Percentiles rank a stretch among this genome's conserved stretches.
phyloP scores from a whole-genome alignment of 2,888 invertebrate species.

The Bembecia ichneumoniformis region DNA sequence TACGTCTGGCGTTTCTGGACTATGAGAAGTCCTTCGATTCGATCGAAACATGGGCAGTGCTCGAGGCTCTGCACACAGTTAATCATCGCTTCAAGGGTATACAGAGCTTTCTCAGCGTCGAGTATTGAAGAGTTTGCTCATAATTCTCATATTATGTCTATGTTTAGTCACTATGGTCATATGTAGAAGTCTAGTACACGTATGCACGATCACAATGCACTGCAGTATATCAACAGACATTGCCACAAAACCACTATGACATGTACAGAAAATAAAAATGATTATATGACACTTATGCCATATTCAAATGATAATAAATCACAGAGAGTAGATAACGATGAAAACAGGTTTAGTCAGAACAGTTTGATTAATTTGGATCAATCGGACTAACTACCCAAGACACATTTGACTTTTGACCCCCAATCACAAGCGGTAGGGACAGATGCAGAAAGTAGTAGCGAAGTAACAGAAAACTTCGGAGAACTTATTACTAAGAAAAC shows the following conservation, averaged over 20 bases:
- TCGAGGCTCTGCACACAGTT: too few relatives aligned
- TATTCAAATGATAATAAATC: conserved; percentile 77
- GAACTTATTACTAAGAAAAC: conserved; percentile 94
- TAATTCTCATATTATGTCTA: conserved; percentile 59
- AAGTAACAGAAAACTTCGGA: conserved; percentile 82
- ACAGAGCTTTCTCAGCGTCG: conserved; percentile 64
- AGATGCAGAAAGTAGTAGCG: conserved; percentile 28
- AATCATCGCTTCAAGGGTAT: conserved; percentile 45
- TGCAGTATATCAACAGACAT: conserved; percentile 43
- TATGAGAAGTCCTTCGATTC: too few relatives aligned
- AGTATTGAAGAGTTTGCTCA: conserved; percentile 71
- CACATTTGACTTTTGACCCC: conserved; percentile 22
- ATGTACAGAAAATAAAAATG: conserved; percentile 62
- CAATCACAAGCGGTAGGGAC: conserved; percentile 25
- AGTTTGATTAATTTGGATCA: conserved; percentile 52
- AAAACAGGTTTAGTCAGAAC: conserved; percentile 65
- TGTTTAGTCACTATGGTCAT: conserved; percentile 66
- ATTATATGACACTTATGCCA: conserved; percentile 77
- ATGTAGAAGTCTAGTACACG: conserved; percentile 50
- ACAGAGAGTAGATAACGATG: conserved; percentile 72
- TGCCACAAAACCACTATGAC: conserved; percentile 50
- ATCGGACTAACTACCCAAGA: conserved; percentile 51
- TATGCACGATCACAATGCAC: conserved; percentile 37
- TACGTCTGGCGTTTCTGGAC: too few relatives aligned
- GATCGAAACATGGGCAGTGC: too few relatives aligned